Conservation (phyloP, 1,140 invertebrate genomes). For the Monochamus saltuarius region DNA sequence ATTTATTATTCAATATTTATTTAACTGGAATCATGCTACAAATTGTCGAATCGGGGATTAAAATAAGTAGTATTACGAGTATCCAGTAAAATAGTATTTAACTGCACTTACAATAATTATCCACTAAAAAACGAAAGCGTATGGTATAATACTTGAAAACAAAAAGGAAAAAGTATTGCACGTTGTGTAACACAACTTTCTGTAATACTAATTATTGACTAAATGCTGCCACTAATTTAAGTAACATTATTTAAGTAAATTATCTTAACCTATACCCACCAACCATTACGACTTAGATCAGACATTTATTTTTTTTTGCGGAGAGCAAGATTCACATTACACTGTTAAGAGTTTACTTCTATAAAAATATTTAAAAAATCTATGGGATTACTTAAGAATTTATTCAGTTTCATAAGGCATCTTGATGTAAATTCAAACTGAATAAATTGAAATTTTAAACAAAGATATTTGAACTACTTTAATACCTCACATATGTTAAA, state of each 20-base stretch:
- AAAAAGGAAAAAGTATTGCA: slow-evolving; percentile 44
- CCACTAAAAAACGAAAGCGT: slow-evolving; percentile 36
- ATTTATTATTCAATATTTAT: not conserved
- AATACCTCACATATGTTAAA: slow-evolving; percentile 24
- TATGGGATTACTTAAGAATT: slow-evolving; percentile 18
- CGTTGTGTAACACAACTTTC: slow-evolving; percentile 41
- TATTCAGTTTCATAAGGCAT: slow-evolving; percentile 20
- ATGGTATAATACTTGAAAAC: slow-evolving; percentile 44
- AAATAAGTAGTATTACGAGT: slow-evolving; percentile 14
- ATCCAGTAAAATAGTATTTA: slow-evolving; percentile 26
- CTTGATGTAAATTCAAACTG: slow-evolving; percentile 13
- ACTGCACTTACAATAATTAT: too few relatives aligned
- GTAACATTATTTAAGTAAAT: slow-evolving; percentile 36
- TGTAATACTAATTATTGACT: slow-evolving; percentile 48
- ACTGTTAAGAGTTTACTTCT: slow-evolving; percentile 4
- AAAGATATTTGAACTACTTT: slow-evolving; percentile 8
- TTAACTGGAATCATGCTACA: too few relatives aligned
- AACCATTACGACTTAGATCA: slow-evolving; percentile 42
- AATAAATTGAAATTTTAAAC: slow-evolving; percentile 9
- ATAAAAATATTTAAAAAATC: slow-evolving; percentile 22
- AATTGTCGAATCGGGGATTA: slow-evolving; percentile 1
- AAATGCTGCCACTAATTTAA: slow-evolving; percentile 45
- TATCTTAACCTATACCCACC: slow-evolving; percentile 39
- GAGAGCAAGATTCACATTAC: slow-evolving; percentile 14
- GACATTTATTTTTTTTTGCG: slow-evolving; percentile 29